Evolutionary conservation across 2,797 vertebrate genomes (phyloP).

Genomic region (Poecilia wingei): DNA sequence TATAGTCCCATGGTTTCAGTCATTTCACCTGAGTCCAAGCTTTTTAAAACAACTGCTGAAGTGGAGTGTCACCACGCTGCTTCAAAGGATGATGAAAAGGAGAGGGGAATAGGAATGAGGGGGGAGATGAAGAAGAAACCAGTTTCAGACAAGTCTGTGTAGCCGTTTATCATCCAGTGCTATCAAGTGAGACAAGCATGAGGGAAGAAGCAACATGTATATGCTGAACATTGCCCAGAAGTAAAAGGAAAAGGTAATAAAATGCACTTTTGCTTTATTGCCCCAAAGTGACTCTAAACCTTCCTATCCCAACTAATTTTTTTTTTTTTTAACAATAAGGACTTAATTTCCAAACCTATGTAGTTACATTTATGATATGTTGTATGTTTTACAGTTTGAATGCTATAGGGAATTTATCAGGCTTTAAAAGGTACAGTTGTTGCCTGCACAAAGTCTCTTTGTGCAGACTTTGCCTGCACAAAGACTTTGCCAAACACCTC

Average conservation of each 20-base stretch:
- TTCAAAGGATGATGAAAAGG: slow-evolving; percentile 44
- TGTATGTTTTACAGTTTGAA: slow-evolving; percentile 5
- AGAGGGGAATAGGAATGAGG: slow-evolving; percentile 37
- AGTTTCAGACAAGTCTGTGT: slow-evolving; percentile 43
- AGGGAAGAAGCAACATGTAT: slow-evolving; percentile 40
- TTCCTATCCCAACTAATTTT: background rate
- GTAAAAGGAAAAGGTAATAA: slow-evolving; percentile 1
- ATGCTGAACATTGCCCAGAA: slow-evolving; percentile 1
- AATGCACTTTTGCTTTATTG: slow-evolving; percentile 7
- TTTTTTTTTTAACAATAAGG: slow-evolving; percentile 4
- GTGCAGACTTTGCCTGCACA: slow-evolving; percentile 42
- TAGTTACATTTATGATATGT: slow-evolving; percentile 21
- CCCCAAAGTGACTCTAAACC: background rate
- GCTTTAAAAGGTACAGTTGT: slow-evolving; percentile 54
- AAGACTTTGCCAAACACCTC: slow-evolving; percentile 33
- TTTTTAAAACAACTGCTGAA: slow-evolving; percentile 42
- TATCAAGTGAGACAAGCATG: slow-evolving; percentile 52
- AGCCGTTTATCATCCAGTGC: slow-evolving; percentile 55
- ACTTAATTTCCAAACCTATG: background rate
- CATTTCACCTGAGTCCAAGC: slow-evolving; percentile 23
- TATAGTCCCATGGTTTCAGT: slow-evolving; percentile 29
- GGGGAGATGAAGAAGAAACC: slow-evolving; percentile 48
- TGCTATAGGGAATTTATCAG: slow-evolving; percentile 12
- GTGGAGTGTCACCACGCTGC: slow-evolving; percentile 22
- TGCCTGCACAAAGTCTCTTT: slow-evolving; percentile 21